These are phyloP conservation scores for Agrilus planipennis DNA, from an alignment of 1,140 invertebrate species.

Conservation along the genomic window DNA sequence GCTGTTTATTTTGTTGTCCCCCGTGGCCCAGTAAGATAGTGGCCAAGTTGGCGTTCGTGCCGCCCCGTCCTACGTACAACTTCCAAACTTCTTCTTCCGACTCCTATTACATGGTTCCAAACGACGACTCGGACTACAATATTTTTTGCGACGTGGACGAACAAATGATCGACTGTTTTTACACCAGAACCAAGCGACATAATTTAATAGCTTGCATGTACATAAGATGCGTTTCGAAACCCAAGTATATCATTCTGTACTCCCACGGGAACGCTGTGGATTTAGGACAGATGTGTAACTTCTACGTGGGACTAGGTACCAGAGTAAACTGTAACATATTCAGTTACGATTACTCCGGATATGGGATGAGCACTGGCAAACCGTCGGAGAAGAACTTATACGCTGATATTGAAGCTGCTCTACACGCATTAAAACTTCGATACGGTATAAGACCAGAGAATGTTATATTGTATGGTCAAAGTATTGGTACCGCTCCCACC, in stretches of 20 bases:
- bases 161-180: constrained; percentile 47
- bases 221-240: constrained; percentile 42
- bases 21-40: constrained; percentile 60
- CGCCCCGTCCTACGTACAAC: constrained; percentile 58
- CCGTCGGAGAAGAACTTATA: constrained; percentile 67
- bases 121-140: constrained; percentile 27
- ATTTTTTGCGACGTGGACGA: no score
- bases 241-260: constrained; percentile 56
- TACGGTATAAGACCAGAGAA: constrained; percentile 54
- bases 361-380: constrained; percentile 47
- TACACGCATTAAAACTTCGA: constrained; percentile 44
- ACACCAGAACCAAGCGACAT: constrained; percentile 39
- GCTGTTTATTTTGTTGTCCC: constrained; percentile 67
- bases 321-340: constrained; percentile 64
- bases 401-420: constrained; percentile 62
- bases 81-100: no score
- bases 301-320: constrained; percentile 54
- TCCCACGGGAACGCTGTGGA: constrained; percentile 62
- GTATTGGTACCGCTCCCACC: constrained; percentile 57
- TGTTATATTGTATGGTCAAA: constrained; percentile 64
- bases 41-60: constrained; percentile 64
- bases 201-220: constrained; percentile 61
- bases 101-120: constrained; percentile 47
- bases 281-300: constrained; percentile 56
- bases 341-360: constrained; percentile 65